A percentile compares a stretch with the other conserved stretches of the same genome.
These are phyloP conservation scores for Lottia scabra DNA, from an alignment of 2,888 invertebrate genomes.

Conservation along the genomic window DNA sequence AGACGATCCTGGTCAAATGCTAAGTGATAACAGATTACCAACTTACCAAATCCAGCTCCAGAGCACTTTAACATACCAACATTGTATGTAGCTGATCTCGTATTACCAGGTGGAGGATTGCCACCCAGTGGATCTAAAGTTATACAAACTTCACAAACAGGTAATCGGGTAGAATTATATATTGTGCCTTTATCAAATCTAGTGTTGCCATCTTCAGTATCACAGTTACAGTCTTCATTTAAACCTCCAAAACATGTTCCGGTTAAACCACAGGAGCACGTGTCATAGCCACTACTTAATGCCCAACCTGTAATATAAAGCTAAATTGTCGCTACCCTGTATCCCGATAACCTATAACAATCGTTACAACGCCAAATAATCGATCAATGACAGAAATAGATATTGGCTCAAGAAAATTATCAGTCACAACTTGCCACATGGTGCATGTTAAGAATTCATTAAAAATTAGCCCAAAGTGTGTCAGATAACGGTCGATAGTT, in stretches of 20 bases:
- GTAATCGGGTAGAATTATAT: conserved; percentile 26
- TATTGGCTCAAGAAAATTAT: too few species aligned
- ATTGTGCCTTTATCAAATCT: conserved; percentile 29
- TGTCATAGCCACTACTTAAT: conserved; percentile 31
- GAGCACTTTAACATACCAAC: background rate
- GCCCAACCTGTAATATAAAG: conserved; percentile 36
- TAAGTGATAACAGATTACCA: too few species aligned
- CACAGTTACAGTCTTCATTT: conserved; percentile 46
- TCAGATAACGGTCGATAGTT: too few species aligned
- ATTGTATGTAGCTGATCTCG: too few species aligned
- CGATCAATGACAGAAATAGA: too few species aligned
- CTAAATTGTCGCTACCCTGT: too few species aligned
- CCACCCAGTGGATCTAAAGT: background rate
- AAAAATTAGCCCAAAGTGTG: too few species aligned
- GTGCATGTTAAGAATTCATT: too few species aligned
- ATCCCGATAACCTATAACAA: too few species aligned
- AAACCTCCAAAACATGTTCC: conserved; percentile 39
- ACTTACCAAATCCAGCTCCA: background rate
- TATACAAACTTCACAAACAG: conserved; percentile 25
- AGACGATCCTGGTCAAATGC: too few species aligned
- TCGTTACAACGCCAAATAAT: too few species aligned
- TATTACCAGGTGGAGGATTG: background rate
- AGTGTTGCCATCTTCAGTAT: conserved; percentile 29
- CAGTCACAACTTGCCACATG: too few species aligned
- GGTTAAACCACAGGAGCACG: conserved; percentile 47